These are phyloP conservation scores for Nothocercus nigrocapillus DNA, from an alignment of 2,113 vertebrate species.

Conservation along the genomic window DNA sequence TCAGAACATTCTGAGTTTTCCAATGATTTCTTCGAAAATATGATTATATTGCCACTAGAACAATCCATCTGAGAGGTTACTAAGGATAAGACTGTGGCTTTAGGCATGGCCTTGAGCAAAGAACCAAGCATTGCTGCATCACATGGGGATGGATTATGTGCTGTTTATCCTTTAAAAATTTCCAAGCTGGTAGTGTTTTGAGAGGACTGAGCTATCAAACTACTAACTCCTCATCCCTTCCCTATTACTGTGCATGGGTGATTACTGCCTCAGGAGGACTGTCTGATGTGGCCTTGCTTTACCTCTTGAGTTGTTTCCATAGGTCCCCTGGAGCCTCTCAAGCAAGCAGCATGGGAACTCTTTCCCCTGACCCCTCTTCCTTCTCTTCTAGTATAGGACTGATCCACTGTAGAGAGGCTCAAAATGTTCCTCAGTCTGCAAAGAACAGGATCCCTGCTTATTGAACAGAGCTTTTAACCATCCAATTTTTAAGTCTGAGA, in stretches of 20 bases:
- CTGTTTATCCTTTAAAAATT: neutral
- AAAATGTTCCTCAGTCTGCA: neutral
- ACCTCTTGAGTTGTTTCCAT: neutral
- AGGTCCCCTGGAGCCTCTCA: neutral
- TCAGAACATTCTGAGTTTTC: neutral
- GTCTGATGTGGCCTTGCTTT: neutral
- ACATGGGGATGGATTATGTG: neutral
- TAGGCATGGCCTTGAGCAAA: neutral
- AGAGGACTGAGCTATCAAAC: neutral
- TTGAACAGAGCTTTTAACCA: neutral
- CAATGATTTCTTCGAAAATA: neutral
- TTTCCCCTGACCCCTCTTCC: rapidly evolving
- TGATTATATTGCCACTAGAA: neutral
- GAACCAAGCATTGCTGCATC: neutral
- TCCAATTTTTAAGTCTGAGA: neutral
- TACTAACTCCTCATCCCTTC: neutral
- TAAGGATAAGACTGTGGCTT: neutral
- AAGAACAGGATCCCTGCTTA: neutral
- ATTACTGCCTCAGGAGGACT: neutral
- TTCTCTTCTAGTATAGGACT: neutral
- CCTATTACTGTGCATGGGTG: neutral
- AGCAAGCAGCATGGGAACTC: neutral
- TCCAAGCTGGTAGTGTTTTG: neutral
- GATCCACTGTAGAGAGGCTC: neutral
- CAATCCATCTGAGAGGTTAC: neutral